phyloP scores from a whole-genome alignment of 2,888 invertebrate genomes.

The Sipunculus nudus region DNA sequence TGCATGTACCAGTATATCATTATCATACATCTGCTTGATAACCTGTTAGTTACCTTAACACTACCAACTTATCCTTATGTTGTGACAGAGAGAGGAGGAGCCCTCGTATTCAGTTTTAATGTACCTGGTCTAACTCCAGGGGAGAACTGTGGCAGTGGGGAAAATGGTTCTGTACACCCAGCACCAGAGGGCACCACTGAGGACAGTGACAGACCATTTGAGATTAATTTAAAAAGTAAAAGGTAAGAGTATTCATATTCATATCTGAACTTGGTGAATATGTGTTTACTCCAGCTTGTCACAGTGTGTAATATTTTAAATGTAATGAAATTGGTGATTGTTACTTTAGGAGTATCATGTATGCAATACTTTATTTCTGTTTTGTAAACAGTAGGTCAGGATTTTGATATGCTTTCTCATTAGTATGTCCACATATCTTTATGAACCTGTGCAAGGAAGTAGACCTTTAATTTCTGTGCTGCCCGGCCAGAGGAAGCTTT shows the following conservation, averaged over 20 bases:
- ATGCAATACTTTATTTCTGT: too few relatives aligned
- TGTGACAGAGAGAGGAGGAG: constrained; percentile 54
- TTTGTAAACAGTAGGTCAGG: too few relatives aligned
- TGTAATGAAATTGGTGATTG: too few relatives aligned
- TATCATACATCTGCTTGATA: not conserved
- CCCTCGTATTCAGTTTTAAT: constrained; percentile 46
- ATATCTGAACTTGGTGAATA: too few relatives aligned
- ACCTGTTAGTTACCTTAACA: not conserved
- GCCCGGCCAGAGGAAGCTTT: too few relatives aligned
- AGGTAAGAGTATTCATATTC: constrained; percentile 38
- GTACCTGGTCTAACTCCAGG: constrained; percentile 66
- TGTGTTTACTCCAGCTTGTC: too few relatives aligned
- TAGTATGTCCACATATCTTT: too few relatives aligned
- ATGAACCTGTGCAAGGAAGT: too few relatives aligned
- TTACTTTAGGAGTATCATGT: too few relatives aligned
- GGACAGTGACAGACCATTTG: constrained; percentile 32
- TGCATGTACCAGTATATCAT: not conserved
- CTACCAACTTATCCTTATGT: constrained; percentile 71
- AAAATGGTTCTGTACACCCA: constrained; percentile 16
- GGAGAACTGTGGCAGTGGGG: not conserved
- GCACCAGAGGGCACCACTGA: not conserved
- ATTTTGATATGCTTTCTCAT: too few relatives aligned
- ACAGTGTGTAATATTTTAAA: too few relatives aligned
- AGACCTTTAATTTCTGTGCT: too few relatives aligned
- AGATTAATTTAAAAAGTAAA: constrained; percentile 53